phyloP scores from a whole-genome alignment of 2,113 vertebrate species.

The Orcinus orca region DNA sequence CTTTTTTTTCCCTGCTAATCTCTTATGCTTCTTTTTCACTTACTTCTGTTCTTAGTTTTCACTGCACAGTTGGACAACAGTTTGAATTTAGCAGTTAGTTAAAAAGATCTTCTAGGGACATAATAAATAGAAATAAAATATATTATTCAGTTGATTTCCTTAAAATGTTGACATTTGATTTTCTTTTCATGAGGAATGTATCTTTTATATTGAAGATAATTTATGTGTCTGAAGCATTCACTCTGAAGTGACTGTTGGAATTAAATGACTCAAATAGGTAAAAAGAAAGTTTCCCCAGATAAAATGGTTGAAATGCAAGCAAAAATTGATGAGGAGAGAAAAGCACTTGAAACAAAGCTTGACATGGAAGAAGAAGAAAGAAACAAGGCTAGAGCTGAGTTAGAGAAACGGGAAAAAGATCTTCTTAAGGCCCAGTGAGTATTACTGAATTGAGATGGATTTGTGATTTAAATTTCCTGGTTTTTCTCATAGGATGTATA shows the following conservation, averaged over 20 bases:
- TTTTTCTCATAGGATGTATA: background rate
- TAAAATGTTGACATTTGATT: background rate
- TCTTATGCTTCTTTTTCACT: conserved; percentile 8
- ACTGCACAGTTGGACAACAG: background rate
- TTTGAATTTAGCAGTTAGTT: conserved; percentile 31
- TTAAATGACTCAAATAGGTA: conserved; percentile 85
- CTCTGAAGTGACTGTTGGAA: conserved; percentile 50
- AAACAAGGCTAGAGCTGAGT: conserved; percentile 96
- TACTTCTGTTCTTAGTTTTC: conserved; percentile 8
- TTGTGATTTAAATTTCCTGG: background rate
- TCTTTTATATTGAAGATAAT: background rate
- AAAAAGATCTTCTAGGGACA: conserved; percentile 4
- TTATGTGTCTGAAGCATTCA: background rate
- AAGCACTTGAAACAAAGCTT: conserved; percentile 96
- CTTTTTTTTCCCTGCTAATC: background rate
- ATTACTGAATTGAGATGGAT: background rate
- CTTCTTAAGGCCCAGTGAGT: conserved; percentile 98
- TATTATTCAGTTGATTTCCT: conserved; percentile 23
- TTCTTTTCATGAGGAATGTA: background rate
- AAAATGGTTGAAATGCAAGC: conserved; percentile 99
- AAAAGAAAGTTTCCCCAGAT: conserved; percentile 97
- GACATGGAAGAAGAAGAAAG: conserved; percentile 99
- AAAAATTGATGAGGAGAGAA: conserved; percentile 97
- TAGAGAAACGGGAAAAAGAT: conserved; percentile 98
- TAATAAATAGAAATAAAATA: conserved; percentile 12